These are phyloP conservation scores for Cephus cinctus DNA, from an alignment of 1,140 invertebrate species.

Conservation along the genomic window DNA sequence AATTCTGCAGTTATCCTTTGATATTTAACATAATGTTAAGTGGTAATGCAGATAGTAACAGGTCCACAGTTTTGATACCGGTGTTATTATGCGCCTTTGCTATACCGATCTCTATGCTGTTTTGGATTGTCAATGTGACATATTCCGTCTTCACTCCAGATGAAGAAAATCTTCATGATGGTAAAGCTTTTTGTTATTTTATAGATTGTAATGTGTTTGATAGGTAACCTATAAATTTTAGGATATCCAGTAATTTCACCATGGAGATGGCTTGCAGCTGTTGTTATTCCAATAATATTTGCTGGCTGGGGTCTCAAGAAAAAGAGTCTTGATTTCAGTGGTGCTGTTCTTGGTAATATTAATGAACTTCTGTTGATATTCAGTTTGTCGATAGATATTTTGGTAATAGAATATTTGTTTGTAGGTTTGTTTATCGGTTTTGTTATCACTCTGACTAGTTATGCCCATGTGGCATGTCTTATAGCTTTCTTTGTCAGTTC, in stretches of 20 bases:
- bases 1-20: too few species aligned
- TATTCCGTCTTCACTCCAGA: constrained; percentile 61
- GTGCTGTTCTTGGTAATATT: constrained; percentile 66
- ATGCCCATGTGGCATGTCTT: constrained; percentile 72
- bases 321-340: constrained; percentile 68
- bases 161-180: constrained; percentile 54
- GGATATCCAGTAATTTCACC: constrained; percentile 68
- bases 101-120: constrained; percentile 70
- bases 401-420: constrained; percentile 29
- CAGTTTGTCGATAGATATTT: constrained; percentile 7
- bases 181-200: constrained; percentile 43
- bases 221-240: constrained; percentile 36
- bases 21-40: too few species aligned
- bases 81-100: constrained; percentile 65
- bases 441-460: constrained; percentile 76
- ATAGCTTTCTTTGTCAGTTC: constrained; percentile 79
- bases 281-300: constrained; percentile 68
- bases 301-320: constrained; percentile 66
- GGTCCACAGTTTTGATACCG: constrained; percentile 55
- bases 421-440: constrained; percentile 75
- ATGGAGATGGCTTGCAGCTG: constrained; percentile 70
- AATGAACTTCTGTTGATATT: constrained; percentile 2
- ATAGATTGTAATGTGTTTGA: neutral
- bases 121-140: constrained; percentile 70
- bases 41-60: too few species aligned